phyloP scores from a whole-genome alignment of 2,888 invertebrate genomes.

The Mamestra brassicae region DNA sequence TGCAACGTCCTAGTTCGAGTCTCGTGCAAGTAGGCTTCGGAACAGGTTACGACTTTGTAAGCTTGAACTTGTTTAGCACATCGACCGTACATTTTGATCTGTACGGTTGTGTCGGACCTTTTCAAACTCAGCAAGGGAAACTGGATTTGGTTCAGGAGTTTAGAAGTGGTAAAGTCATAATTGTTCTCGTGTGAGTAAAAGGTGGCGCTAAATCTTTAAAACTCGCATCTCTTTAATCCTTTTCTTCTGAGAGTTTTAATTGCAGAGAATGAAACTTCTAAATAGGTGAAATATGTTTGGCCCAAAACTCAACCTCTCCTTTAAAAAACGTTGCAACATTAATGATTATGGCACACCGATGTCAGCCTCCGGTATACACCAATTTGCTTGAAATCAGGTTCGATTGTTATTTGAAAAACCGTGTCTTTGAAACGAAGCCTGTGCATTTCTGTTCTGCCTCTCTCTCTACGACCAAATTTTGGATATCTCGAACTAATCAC shows the following conservation, averaged over 20 bases:
- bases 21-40: conserved; percentile 49
- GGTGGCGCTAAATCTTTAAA: not conserved
- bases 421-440: not conserved
- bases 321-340: too few species aligned
- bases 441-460: not conserved
- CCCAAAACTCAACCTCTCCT: not conserved
- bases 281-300: not conserved
- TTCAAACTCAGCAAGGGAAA: not conserved
- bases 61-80: conserved; percentile 45
- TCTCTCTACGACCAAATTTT: not conserved
- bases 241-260: too few species aligned
- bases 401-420: not conserved
- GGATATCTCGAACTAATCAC: not conserved
- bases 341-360: not conserved
- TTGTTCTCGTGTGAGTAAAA: not conserved
- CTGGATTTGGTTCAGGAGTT: not conserved
- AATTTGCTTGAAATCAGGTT: not conserved
- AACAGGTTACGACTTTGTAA: conserved; percentile 55
- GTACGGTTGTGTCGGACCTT: conserved; percentile 2
- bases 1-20: conserved; percentile 52
- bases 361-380: too few species aligned
- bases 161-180: not conserved
- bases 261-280: too few species aligned
- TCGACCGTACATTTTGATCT: conserved; percentile 16
- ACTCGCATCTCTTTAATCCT: too few species aligned